Conservation (phyloP, 2,888 invertebrate genomes). For the Calephelis perditalis region DNA sequence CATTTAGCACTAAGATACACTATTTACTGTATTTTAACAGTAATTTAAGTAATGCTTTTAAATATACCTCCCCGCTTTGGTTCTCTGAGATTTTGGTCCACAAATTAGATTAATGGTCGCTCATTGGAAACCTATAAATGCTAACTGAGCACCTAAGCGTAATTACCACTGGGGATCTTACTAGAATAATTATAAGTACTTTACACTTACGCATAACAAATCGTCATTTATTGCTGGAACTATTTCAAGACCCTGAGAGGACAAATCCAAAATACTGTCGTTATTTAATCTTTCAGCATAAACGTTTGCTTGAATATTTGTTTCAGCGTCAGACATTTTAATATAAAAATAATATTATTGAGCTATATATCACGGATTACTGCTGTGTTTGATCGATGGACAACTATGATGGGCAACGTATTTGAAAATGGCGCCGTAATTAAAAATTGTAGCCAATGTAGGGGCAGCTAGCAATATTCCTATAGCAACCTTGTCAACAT, state of each 20-base stretch:
- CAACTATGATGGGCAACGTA: conserved; percentile 6
- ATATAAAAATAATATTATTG: neutral
- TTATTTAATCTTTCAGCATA: conserved; percentile 53
- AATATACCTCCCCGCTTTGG: too few species aligned
- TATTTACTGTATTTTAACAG: too few species aligned
- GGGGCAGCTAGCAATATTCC: too few species aligned
- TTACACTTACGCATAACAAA: conserved; percentile 46
- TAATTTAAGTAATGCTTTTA: too few species aligned
- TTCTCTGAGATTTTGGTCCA: too few species aligned
- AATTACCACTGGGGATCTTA: too few species aligned
- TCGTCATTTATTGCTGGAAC: conserved; percentile 46
- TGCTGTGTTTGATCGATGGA: conserved; percentile 45
- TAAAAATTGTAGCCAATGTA: neutral
- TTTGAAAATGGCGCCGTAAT: conserved; percentile 38
- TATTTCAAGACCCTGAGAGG: conserved; percentile 40
- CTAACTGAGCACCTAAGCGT: too few species aligned
- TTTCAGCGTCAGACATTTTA: conserved; percentile 43
- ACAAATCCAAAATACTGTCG: conserved; percentile 48
- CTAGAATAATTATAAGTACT: neutral
- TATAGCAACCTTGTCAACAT: too few species aligned
- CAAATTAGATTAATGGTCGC: too few species aligned
- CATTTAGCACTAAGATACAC: too few species aligned
- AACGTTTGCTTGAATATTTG: conserved; percentile 29
- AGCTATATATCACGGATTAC: neutral
- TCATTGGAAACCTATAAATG: too few species aligned